A percentile compares a stretch with the other conserved stretches of the same genome.
phyloP scores from a whole-genome alignment of 2,797 vertebrate species.

The Acipenser transmontanus region DNA sequence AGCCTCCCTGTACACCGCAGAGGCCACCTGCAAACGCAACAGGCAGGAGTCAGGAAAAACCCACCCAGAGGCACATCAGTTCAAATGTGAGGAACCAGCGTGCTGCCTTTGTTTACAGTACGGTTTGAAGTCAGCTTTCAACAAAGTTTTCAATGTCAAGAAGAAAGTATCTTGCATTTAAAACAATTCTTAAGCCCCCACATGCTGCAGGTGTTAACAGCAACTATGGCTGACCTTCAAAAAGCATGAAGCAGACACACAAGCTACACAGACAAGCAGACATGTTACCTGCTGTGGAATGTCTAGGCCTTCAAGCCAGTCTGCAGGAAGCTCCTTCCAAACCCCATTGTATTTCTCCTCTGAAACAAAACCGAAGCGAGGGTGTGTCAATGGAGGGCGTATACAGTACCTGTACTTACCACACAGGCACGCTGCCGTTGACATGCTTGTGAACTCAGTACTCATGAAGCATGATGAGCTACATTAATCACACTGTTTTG shows the following conservation, averaged over 20 bases:
- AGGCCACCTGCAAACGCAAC: conserved; percentile 20
- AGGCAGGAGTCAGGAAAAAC: not conserved
- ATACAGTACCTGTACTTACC: no score
- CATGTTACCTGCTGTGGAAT: conserved; percentile 23
- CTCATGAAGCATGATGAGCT: no score
- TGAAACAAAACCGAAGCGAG: not conserved
- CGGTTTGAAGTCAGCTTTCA: not conserved
- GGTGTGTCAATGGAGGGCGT: no score
- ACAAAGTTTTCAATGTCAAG: not conserved
- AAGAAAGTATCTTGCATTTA: not conserved
- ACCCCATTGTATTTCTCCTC: conserved; percentile 27
- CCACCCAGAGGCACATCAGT: not conserved
- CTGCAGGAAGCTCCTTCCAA: conserved; percentile 28
- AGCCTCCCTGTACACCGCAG: conserved; percentile 17
- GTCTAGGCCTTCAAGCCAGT: conserved; percentile 27
- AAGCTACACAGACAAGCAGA: no score
- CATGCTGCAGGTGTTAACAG: no score
- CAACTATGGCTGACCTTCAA: no score
- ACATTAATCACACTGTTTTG: no score
- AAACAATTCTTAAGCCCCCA: no score
- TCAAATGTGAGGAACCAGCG: not conserved
- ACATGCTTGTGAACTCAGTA: no score
- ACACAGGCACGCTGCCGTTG: no score
- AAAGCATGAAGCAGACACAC: no score
- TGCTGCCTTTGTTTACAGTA: not conserved